Evolutionary conservation across 2,888 invertebrate genomes (phyloP).

Genomic region (Drosophila emarginata): DNA sequence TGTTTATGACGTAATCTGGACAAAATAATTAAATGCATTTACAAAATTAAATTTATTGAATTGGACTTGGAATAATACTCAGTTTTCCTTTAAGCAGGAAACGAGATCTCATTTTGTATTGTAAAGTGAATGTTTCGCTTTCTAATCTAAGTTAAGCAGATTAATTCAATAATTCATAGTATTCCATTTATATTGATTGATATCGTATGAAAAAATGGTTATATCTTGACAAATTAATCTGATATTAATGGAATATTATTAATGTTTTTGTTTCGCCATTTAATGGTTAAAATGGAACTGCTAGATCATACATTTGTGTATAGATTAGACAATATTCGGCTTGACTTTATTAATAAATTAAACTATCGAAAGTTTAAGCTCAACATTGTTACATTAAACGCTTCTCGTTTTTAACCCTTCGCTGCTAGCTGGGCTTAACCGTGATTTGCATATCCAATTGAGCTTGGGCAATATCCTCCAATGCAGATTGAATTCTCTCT

Average conservation of each 20-base stretch:
- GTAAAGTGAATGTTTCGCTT: too few species aligned
- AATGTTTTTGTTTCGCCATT: too few species aligned
- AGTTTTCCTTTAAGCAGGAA: too few species aligned
- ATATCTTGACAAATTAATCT: too few species aligned
- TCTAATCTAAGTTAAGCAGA: too few species aligned
- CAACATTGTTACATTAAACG: background rate
- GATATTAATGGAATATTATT: too few species aligned
- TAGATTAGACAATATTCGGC: background rate
- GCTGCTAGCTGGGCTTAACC: slow-evolving; percentile 37
- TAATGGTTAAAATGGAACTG: background rate
- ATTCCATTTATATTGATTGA: too few species aligned
- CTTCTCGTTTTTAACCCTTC: slow-evolving; percentile 1
- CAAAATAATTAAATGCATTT: slow-evolving; percentile 13
- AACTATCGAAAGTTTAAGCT: background rate
- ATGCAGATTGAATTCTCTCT: slow-evolving; percentile 93
- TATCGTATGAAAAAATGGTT: too few species aligned
- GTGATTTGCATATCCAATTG: slow-evolving; percentile 89
- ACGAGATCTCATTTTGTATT: too few species aligned
- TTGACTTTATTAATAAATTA: background rate
- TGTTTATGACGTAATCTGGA: background rate
- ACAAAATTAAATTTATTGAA: slow-evolving; percentile 5
- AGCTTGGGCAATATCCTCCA: slow-evolving; percentile 96
- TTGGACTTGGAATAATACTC: too few species aligned
- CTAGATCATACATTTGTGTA: background rate
- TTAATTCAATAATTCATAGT: too few species aligned